These are phyloP conservation scores for Cyprinus carpio DNA, from an alignment of 2,113 vertebrate species.

Conservation along the genomic window DNA sequence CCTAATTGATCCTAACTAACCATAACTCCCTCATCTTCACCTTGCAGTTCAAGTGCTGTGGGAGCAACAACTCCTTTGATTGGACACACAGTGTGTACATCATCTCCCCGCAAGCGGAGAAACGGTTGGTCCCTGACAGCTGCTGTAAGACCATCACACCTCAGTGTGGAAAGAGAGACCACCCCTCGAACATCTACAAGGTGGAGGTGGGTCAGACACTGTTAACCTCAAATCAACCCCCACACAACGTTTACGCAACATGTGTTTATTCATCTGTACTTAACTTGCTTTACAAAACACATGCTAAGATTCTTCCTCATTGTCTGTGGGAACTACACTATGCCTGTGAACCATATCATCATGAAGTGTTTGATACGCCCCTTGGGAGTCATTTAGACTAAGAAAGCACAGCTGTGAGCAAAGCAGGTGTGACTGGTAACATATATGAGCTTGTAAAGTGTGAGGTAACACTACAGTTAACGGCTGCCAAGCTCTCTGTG, in stretches of 20 bases:
- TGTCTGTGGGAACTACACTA: constrained; percentile 11
- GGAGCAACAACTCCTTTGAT: constrained; percentile 82
- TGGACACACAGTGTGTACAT: constrained; percentile 79
- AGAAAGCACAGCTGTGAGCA: constrained; percentile 33
- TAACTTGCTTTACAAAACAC: background rate
- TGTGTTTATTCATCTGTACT: background rate
- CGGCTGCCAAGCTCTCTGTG: constrained; percentile 5
- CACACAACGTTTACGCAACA: background rate
- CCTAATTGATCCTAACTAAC: background rate
- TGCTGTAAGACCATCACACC: constrained; percentile 84
- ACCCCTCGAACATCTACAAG: constrained; percentile 89
- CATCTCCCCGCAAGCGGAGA: constrained; percentile 60
- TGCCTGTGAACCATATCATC: background rate
- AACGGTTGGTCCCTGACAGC: constrained; percentile 81
- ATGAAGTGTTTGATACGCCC: constrained; percentile 34
- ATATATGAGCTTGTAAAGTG: constrained; percentile 30
- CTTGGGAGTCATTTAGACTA: constrained; percentile 34
- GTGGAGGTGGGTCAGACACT: constrained; percentile 78
- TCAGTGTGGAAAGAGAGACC: constrained; percentile 77
- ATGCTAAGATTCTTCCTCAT: constrained; percentile 23
- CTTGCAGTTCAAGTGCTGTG: constrained; percentile 85
- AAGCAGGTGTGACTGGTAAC: constrained; percentile 42
- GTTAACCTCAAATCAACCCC: background rate
- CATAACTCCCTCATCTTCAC: background rate
- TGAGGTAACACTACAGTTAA: constrained; percentile 22